Base-by-base conservation (phyloP, 2,797 vertebrate genomes). In the Hippoglossus hippoglossus region DNA sequence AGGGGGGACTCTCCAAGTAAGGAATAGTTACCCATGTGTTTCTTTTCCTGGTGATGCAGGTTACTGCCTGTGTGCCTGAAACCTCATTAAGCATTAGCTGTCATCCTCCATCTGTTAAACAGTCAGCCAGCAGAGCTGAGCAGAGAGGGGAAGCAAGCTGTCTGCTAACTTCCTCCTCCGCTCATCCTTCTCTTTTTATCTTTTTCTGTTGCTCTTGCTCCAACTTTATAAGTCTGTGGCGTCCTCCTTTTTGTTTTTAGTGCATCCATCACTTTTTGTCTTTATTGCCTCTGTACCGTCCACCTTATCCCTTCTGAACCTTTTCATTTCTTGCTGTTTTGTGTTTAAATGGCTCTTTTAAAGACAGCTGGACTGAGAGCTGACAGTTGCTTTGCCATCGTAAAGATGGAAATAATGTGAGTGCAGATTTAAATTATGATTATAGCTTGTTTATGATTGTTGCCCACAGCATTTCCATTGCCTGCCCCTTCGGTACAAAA, bases 51-150 rank as follows among this genome's bases (percentile, higher is more conserved):
- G 90, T 55, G 75, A 86, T 55, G 78, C 86, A 92, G 88, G 89
- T 92, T 92, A 89, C 86, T 90, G 89, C 88, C 86, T 86, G 81
- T 73, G 82, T 80, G 74, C 77, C 89, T 91, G 91, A 91, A 93
- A 93, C 83, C 86, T 94, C 91, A 94, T 94, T 94, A 94, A 89
- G 86, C 89, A 92, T 91, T 87, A 84, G 64, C 89, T 91, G 92
- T 93, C 93, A 90, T 89, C 88, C 79, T 87, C 93, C 92, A 94
- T 94, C 94, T 94, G 93, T 89, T 93, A 85, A 88, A 89, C 80
- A 88, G 89, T 92, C 86, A 89, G 87, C 81, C 84, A 81, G 82
- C 58, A 67, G 70, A 89, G 84, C 64, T 6, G 71, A 84, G 78
- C 56, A 77, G 80, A 69, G 73, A 71, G 53, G 60, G 51, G 71